These are phyloP conservation scores for Allophyes oxyacanthae DNA, from an alignment of 2,888 invertebrate genomes.

Conservation along the genomic window DNA sequence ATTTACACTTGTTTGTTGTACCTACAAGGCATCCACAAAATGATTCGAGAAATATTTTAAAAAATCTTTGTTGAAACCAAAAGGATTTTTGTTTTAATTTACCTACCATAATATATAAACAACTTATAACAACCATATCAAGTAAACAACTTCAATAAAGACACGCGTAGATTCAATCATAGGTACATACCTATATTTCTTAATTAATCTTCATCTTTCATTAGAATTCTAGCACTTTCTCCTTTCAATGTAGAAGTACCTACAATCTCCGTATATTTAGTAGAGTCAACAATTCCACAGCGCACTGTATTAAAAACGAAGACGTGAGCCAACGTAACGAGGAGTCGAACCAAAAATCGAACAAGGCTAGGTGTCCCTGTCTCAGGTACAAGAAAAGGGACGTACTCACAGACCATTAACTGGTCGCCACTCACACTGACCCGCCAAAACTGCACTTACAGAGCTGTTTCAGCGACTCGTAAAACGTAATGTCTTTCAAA, in stretches of 20 bases:
- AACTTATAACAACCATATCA: too few species aligned
- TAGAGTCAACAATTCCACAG: constrained; percentile 57
- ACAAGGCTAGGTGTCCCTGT: constrained; percentile 35
- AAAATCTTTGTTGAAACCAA: neutral
- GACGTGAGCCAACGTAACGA: constrained; percentile 59
- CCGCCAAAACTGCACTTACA: constrained; percentile 65
- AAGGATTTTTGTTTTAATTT: too few species aligned
- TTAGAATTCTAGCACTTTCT: constrained; percentile 49
- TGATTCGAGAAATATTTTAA: neutral
- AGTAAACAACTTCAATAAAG: constrained; percentile 1
- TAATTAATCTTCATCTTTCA: constrained; percentile 32
- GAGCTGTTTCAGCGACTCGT: constrained; percentile 69
- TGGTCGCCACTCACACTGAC: constrained; percentile 68
- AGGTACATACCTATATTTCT: too few species aligned
- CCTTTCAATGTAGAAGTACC: constrained; percentile 41
- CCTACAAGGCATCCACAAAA: neutral
- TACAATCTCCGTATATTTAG: constrained; percentile 45
- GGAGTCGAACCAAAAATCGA: constrained; percentile 42
- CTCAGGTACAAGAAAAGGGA: constrained; percentile 78
- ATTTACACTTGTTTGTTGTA: constrained; percentile 15
- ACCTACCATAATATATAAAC: too few species aligned
- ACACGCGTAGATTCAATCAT: constrained; percentile 16
- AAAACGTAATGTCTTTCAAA: constrained; percentile 63
- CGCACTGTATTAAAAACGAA: constrained; percentile 54
- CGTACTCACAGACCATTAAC: constrained; percentile 69